Evolutionary conservation across 1,140 invertebrate genomes (phyloP), one percentile per base, ranked within the genome.

Genomic region (Psilanteris sp.): DNA sequence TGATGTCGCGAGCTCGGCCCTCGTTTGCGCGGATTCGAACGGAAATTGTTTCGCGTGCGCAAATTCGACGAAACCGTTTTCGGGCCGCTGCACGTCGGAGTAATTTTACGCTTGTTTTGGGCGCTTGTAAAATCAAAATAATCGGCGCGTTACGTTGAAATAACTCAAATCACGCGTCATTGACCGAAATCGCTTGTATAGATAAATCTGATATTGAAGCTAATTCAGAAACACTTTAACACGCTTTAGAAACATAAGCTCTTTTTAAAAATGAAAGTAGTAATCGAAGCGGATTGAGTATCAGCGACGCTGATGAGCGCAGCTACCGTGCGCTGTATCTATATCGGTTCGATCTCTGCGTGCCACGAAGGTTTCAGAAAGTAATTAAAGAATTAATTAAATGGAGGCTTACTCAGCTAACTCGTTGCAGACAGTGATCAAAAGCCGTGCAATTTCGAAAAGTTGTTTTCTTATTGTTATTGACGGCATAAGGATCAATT

Each of bases 361-460:
- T 39, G 50, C 50, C 31, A 36, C 39, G 78, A 79, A 71, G 68
- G 73, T 55, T 67, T 50, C 57, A 74, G 73, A 79, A 76, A 77
- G 78, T 79, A 79, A 79, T 79, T 79, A 79, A 79, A 77, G 78
- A 79, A 79, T 74, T 79, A 79, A 79, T 79, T 79, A 79, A 74
- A 79, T 22, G 52, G 74, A 77, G 78, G 78, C 73, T 79, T 79
- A 79, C 73, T 79, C 77, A 79, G 77, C 73, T 77, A 77, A 79
- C 62, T 72, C 62, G 46, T 24, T 34, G 31, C 55, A 61, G 55
- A 50, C 57, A 76, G 52, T 71, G 77, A 79, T 79, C 67, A 48
- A 70, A 74, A 77, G 64, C 54, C 70, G 73, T 54, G 13, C 29
- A 43, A 48, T 62, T 10, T 64, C 24, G 68, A 72, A 79, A 70